phyloP scores from a whole-genome alignment of 2,113 vertebrate genomes.

The Scatophagus argus region DNA sequence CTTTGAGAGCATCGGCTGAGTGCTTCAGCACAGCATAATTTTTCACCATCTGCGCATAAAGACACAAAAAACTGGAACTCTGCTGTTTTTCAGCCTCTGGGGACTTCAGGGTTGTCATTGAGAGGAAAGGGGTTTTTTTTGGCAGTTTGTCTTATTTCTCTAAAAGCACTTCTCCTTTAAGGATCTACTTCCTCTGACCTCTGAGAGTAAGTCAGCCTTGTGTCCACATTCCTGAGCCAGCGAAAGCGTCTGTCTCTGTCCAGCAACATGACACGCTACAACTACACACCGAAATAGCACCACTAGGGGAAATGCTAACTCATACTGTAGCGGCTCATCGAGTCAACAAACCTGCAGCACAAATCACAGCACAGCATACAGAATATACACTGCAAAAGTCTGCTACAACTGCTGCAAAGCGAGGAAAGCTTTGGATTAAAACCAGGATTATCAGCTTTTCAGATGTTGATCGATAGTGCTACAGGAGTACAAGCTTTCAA shows the following conservation, averaged over 20 bases:
- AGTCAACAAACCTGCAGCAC: constrained; percentile 28
- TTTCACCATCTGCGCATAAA: constrained; percentile 50
- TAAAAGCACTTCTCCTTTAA: constrained; percentile 54
- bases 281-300: constrained; percentile 64
- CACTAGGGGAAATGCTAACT: constrained; percentile 44
- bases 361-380: neutral
- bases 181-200: constrained; percentile 54
- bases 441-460: neutral
- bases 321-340: constrained; percentile 26
- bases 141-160: constrained; percentile 23
- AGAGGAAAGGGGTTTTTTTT: neutral
- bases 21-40: constrained; percentile 19
- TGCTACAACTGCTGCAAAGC: neutral
- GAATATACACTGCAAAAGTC: neutral
- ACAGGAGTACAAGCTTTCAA: neutral
- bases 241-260: constrained; percentile 39
- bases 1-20: constrained; percentile 4
- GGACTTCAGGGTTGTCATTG: constrained; percentile 2
- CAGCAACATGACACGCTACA: constrained; percentile 69
- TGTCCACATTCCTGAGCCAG: constrained; percentile 56
- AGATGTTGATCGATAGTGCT: neutral
- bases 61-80: constrained; percentile 24
- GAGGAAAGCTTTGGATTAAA: neutral
- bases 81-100: constrained; percentile 1
- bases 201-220: constrained; percentile 18